These are phyloP conservation scores for Cossypha dichroa DNA, from an alignment of 2,797 vertebrate species.

Conservation along the genomic window DNA sequence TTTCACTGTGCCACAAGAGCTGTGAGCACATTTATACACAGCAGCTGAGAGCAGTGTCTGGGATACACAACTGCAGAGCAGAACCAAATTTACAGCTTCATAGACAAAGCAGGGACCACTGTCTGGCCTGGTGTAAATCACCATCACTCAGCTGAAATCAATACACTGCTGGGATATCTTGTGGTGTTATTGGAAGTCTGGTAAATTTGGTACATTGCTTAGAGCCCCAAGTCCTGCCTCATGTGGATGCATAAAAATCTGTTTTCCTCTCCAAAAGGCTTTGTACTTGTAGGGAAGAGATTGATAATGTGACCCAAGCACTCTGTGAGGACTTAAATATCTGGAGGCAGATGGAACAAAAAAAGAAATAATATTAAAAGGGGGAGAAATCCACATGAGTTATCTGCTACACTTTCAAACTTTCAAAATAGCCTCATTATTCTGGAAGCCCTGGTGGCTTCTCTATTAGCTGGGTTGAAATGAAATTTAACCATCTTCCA, in stretches of 20 bases:
- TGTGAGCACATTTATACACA: rapidly evolving
- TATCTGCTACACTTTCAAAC: not conserved
- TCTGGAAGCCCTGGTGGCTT: not conserved
- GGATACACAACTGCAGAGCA: not conserved
- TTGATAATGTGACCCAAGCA: not conserved
- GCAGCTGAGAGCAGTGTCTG: not conserved
- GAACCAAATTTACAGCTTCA: not conserved
- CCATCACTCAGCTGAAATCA: not conserved
- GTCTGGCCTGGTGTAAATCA: not conserved
- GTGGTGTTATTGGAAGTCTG: not conserved
- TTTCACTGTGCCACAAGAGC: not conserved
- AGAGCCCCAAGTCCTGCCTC: not conserved
- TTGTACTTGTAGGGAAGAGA: not conserved
- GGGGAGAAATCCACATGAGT: not conserved
- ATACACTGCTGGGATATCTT: not conserved
- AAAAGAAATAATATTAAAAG: not conserved
- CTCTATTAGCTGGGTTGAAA: not conserved
- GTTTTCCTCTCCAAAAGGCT: not conserved
- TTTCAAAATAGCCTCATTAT: not conserved
- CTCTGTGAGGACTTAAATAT: not conserved
- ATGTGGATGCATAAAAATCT: not conserved
- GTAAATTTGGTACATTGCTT: not conserved
- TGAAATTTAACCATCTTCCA: not conserved
- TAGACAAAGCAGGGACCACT: not conserved
- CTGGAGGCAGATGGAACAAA: not conserved